Percentiles rank a stretch among this genome's conserved stretches.
phyloP scores from a whole-genome alignment of 2,888 invertebrate species.

The Cheilosia vulpina region DNA sequence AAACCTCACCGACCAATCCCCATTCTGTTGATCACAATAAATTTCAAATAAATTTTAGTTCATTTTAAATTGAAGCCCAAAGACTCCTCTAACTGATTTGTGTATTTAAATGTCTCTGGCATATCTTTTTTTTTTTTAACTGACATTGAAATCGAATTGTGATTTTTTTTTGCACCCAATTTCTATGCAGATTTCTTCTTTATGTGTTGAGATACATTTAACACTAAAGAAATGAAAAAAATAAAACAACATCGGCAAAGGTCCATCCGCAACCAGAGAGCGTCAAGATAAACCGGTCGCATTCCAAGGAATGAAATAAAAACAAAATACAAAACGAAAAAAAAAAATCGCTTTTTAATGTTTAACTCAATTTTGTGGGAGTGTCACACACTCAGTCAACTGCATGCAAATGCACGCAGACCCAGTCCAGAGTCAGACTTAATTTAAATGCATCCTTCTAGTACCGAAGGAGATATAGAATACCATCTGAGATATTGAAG shows the following conservation, averaged over 20 bases:
- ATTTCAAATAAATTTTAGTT: constrained; percentile 44
- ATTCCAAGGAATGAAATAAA: constrained; percentile 40
- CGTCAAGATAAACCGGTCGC: constrained; percentile 65
- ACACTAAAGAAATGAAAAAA: constrained; percentile 5
- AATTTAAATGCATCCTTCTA: constrained; percentile 60
- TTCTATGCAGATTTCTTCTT: constrained; percentile 49
- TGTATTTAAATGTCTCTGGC: constrained; percentile 16
- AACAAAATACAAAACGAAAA: constrained; percentile 17
- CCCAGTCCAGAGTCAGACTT: constrained; percentile 23
- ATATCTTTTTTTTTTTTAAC: neutral
- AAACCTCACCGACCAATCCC: constrained; percentile 41
- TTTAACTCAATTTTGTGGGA: constrained; percentile 60
- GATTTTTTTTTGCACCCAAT: constrained; percentile 44
- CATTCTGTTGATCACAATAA: constrained; percentile 36
- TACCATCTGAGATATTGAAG: constrained; percentile 27
- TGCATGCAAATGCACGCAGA: constrained; percentile 46
- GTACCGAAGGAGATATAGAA: constrained; percentile 10
- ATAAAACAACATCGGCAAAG: constrained; percentile 15
- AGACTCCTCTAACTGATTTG: constrained; percentile 33
- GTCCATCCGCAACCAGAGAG: constrained; percentile 21
- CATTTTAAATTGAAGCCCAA: constrained; percentile 8
- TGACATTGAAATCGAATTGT: constrained; percentile 39
- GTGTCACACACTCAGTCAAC: constrained; percentile 53
- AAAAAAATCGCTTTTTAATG: constrained; percentile 31
- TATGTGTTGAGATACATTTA: constrained; percentile 35